Percentiles rank a stretch among this genome's conserved stretches.
Conservation (phyloP, 2,113 vertebrate species). For the Bungarus multicinctus region DNA sequence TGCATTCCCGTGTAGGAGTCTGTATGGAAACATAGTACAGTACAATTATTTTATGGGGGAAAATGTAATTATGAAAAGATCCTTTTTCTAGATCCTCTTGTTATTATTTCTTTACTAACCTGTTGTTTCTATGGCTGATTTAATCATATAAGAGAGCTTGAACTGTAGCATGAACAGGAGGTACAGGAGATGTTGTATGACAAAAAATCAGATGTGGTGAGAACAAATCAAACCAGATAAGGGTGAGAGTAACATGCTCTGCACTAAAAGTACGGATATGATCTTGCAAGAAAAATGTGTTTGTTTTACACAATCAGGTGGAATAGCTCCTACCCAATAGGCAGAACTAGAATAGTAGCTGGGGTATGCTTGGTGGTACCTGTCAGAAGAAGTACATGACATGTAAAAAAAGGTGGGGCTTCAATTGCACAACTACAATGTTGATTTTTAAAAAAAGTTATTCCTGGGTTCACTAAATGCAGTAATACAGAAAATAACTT, state of each 20-base stretch:
- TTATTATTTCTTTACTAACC: not conserved
- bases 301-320: not conserved
- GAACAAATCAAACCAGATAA: not conserved
- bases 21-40: not conserved
- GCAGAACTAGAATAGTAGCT: not conserved
- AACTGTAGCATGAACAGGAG: not conserved
- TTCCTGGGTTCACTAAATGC: not conserved
- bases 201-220: not conserved
- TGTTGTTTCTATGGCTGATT: not conserved
- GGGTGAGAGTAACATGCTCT: not conserved
- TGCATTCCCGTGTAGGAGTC: not conserved
- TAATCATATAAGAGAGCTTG: not conserved
- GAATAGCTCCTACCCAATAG: not conserved
- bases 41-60: not conserved
- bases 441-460: not conserved
- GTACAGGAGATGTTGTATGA: not conserved
- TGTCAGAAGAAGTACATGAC: not conserved
- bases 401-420: not conserved
- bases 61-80: not conserved
- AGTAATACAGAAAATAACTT: not conserved
- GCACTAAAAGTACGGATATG: not conserved
- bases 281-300: not conserved
- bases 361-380: not conserved
- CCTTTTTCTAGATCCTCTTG: not conserved
- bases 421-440: not conserved